These are phyloP conservation scores for Paedocypris sp. DNA, from an alignment of 2,113 vertebrate genomes.

Conservation along the genomic window DNA sequence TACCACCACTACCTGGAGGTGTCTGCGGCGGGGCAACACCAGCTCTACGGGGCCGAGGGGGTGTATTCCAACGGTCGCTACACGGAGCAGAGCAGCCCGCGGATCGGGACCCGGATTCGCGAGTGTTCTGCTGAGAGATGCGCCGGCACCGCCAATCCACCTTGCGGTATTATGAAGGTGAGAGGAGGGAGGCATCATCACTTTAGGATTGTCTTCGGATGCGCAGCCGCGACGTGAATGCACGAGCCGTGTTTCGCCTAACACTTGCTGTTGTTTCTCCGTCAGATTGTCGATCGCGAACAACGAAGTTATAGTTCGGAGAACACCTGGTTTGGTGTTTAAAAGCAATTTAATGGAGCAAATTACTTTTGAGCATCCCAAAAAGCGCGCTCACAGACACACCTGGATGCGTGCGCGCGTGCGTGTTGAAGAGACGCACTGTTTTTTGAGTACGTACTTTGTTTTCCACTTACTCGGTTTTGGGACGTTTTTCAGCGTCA, in stretches of 20 bases:
- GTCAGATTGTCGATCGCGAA: too few species aligned
- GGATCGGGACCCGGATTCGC: slow-evolving; percentile 59
- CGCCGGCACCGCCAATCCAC: slow-evolving; percentile 55
- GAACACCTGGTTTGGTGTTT: too few species aligned
- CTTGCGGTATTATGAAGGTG: slow-evolving; percentile 84
- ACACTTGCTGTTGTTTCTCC: too few species aligned
- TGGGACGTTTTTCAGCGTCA: too few species aligned
- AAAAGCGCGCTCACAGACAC: too few species aligned
- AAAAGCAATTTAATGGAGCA: too few species aligned
- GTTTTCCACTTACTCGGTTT: too few species aligned
- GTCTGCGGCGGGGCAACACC: slow-evolving; percentile 44
- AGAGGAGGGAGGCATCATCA: slow-evolving; percentile 39
- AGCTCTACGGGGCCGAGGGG: slow-evolving; percentile 51
- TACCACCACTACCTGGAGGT: slow-evolving; percentile 47
- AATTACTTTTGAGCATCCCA: too few species aligned
- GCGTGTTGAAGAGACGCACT: too few species aligned
- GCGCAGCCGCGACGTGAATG: background rate
- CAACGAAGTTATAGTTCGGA: too few species aligned
- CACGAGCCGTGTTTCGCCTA: background rate
- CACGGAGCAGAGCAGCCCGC: slow-evolving; percentile 50
- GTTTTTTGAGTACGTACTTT: too few species aligned
- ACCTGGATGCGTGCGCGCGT: too few species aligned
- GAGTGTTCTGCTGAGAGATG: slow-evolving; percentile 69
- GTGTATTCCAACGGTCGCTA: slow-evolving; percentile 59
- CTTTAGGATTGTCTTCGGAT: slow-evolving; percentile 3